phyloP scores from a whole-genome alignment of 2,888 invertebrate species.

The Diachrysia chrysitis region DNA sequence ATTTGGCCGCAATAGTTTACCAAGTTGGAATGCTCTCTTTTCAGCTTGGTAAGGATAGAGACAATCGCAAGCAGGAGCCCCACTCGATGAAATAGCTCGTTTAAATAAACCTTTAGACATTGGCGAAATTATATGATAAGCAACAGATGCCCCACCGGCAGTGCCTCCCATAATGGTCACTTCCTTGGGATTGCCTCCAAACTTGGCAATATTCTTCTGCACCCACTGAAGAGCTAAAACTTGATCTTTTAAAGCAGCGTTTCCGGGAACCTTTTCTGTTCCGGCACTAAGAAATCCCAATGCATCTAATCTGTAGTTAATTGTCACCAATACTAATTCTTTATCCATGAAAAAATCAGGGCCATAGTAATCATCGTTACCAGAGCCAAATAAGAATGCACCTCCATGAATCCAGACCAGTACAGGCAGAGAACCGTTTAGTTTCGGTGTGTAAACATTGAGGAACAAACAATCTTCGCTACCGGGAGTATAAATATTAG shows the following conservation, averaged over 20 bases:
- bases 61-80: conserved; percentile 47
- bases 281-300: conserved; percentile 88
- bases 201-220: conserved; percentile 64
- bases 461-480: conserved; percentile 60
- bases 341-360: conserved; percentile 87
- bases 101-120: conserved; percentile 29
- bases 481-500: conserved; percentile 35
- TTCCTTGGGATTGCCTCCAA: conserved; percentile 69
- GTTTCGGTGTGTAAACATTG: conserved; percentile 24
- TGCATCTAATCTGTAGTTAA: conserved; percentile 87
- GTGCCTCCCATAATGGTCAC: conserved; percentile 68
- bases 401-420: conserved; percentile 75
- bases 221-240: conserved; percentile 70
- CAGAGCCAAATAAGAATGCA: conserved; percentile 66
- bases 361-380: conserved; percentile 81
- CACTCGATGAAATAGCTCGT: conserved; percentile 40
- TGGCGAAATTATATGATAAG: conserved; percentile 23
- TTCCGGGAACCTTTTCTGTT: conserved; percentile 88
- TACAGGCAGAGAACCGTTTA: conserved; percentile 60
- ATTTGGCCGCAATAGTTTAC: conserved; percentile 24
- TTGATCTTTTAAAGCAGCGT: conserved; percentile 87
- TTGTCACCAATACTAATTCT: conserved; percentile 86
- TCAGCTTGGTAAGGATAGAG: conserved; percentile 17
- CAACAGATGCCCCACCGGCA: conserved; percentile 23
- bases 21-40: conserved; percentile 24